phyloP scores from a whole-genome alignment of 2,113 vertebrate species.

The Telmatochromis sp. region DNA sequence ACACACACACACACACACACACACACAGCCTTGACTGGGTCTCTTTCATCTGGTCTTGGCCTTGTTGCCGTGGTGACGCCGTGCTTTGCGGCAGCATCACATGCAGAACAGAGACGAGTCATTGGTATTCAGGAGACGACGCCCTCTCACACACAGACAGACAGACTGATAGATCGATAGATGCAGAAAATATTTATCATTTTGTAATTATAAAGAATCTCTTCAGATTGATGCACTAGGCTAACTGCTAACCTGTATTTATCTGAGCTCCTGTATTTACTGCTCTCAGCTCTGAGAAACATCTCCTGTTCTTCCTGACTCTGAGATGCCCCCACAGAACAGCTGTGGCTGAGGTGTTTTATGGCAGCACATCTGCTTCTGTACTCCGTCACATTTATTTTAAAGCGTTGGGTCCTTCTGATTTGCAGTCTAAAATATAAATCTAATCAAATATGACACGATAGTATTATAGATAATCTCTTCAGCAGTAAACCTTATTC shows the following conservation, averaged over 20 bases:
- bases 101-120: constrained; percentile 3
- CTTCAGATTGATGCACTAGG: background rate
- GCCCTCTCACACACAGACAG: background rate
- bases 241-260: background rate
- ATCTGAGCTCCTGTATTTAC: background rate
- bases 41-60: constrained; percentile 21
- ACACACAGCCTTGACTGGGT: constrained; percentile 4
- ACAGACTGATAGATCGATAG: background rate
- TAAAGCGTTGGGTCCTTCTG: background rate
- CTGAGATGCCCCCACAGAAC: background rate
- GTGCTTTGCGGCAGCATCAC: constrained; percentile 42
- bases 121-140: constrained; percentile 42
- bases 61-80: constrained; percentile 43
- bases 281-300: background rate
- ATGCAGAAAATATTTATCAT: background rate
- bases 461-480: background rate
- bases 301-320: background rate
- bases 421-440: background rate
- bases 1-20: background rate
- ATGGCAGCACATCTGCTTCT: background rate
- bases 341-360: background rate
- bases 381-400: background rate
- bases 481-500: background rate
- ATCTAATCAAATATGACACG: background rate
- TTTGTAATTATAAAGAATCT: background rate